phyloP scores from a whole-genome alignment of 1,140 invertebrate species.

The Pemphigus obesinymphae region DNA sequence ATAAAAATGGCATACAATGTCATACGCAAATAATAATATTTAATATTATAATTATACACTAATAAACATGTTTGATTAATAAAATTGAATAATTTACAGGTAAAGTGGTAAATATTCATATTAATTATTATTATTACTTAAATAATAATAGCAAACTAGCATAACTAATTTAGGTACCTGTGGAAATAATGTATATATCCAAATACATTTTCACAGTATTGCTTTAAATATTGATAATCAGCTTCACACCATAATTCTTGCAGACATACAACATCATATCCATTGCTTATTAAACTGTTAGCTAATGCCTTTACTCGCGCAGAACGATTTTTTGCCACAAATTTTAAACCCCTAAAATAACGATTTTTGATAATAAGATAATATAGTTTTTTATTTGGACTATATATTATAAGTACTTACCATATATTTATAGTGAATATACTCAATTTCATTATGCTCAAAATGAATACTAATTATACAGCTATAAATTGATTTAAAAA shows the following conservation, averaged over 20 bases:
- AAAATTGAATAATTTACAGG: too few species aligned
- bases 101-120: too few species aligned
- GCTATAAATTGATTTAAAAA: too few species aligned
- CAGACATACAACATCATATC: constrained; percentile 83
- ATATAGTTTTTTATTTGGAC: too few species aligned
- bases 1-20: too few species aligned
- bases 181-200: constrained; percentile 90
- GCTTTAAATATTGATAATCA: constrained; percentile 69
- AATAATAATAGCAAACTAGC: too few species aligned
- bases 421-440: constrained; percentile 30
- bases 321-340: constrained; percentile 69
- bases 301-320: constrained; percentile 76
- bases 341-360: constrained; percentile 71
- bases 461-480: too few species aligned
- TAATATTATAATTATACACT: too few species aligned
- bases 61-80: too few species aligned
- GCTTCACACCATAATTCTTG: constrained; percentile 85
- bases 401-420: background rate
- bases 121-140: too few species aligned
- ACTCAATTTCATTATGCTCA: constrained; percentile 1
- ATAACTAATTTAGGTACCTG: constrained; percentile 71
- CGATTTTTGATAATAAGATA: constrained; percentile 42
- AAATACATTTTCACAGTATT: constrained; percentile 59
- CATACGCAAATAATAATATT: too few species aligned
- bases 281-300: constrained; percentile 61